phyloP scores from a whole-genome alignment of 2,113 vertebrate genomes.

The Chlorocebus sabaeus region DNA sequence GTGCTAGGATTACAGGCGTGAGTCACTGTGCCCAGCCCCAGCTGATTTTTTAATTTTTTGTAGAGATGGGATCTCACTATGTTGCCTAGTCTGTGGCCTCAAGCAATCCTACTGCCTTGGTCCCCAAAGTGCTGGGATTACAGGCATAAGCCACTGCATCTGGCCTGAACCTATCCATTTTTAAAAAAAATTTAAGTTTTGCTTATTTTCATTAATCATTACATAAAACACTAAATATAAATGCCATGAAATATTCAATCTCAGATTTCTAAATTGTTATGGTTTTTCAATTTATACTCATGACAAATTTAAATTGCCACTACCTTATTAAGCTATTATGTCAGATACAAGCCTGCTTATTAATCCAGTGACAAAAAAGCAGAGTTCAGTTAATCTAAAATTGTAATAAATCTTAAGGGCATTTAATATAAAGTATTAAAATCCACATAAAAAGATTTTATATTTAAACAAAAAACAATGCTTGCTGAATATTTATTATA shows the following conservation, averaged over 20 bases:
- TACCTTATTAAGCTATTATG: neutral
- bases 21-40: too few relatives aligned
- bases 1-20: too few relatives aligned
- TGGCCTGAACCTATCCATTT: neutral
- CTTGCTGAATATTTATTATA: neutral
- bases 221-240: neutral
- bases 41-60: too few relatives aligned
- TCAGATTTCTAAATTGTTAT: neutral
- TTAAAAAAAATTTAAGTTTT: conserved; percentile 15
- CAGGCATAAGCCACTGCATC: too few relatives aligned
- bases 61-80: too few relatives aligned
- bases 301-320: neutral
- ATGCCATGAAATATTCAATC: neutral
- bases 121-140: too few relatives aligned
- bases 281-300: conserved; percentile 3
- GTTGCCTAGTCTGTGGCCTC: too few relatives aligned
- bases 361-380: neutral
- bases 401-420: neutral
- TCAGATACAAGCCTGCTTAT: neutral
- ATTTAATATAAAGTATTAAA: conserved; percentile 14
- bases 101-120: too few relatives aligned
- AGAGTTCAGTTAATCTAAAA: neutral
- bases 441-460: neutral
- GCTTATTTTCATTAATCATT: neutral
- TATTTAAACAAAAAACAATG: conserved; percentile 1